Base-by-base conservation (phyloP, 92 coral and sea anemone genomes). In the Phenganax marumi region DNA sequence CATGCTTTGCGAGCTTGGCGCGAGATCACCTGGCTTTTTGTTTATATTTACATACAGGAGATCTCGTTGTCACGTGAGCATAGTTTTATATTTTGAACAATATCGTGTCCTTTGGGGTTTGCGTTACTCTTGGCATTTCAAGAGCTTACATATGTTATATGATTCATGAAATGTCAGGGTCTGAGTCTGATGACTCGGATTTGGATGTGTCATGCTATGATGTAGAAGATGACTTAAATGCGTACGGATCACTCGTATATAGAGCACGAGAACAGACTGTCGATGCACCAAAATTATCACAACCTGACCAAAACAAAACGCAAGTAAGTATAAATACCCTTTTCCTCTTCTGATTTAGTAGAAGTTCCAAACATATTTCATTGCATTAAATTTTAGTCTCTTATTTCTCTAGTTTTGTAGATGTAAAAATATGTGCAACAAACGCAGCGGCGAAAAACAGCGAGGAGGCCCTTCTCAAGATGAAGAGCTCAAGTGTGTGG, bases 401-500 rank as follows among this genome's bases (percentile, higher is more conserved):
- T 0, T 25, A 8, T 68, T n/a, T n/a, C n/a, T n/a, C n/a, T 2
- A 68, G 73, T 68, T 68, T 68, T 68, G 51, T 68, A 68, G 73
- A 8, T 78, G 71, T 75, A 87, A 87, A 48, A 87, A 87, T 75
- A 87, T 82, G 7, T 87, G 90, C 70, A 82, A 87, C 61, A 25
- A 80, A 48, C 84, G 79, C 75, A 77, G 81, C 55, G 65, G 52
- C 49, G 72, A 76, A 47, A 84, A 79, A 78, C 63, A 70, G 23
- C 56, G 50, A 49, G 90, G 90, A 58, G 84, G 90, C 49, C 87
- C 90, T 26, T 83, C 87, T 51, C 60, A 60, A 69, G 84, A 84
- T 33, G 90, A 86, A 11, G 80, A 61, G 49, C 81, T 62, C 8
- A 85, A 80, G 64, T 88, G 91, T 63, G 68, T 70, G 18, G 63